Evolutionary conservation across 2,888 invertebrate genomes (phyloP).

Genomic region (Drosophila rellima): DNA sequence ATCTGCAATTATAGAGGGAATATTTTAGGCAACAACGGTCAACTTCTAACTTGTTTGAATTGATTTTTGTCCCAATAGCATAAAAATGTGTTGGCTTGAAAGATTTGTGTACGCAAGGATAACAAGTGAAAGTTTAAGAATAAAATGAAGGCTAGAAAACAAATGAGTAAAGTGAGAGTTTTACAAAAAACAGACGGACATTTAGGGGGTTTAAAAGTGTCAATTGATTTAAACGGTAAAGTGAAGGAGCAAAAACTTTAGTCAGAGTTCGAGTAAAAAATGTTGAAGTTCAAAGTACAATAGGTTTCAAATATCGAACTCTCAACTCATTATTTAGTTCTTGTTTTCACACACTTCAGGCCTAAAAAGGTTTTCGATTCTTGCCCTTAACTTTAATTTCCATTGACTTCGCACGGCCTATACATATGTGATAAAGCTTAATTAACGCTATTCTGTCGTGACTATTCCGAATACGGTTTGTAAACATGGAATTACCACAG

Average conservation of each 20-base stretch:
- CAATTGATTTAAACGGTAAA: neutral
- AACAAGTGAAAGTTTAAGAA: slow-evolving; percentile 35
- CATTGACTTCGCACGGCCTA: neutral
- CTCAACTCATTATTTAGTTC: neutral
- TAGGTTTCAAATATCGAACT: neutral
- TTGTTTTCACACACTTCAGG: neutral
- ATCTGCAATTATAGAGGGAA: slow-evolving; percentile 17
- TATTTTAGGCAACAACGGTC: slow-evolving; percentile 1
- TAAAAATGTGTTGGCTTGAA: slow-evolving; percentile 35
- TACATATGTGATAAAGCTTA: neutral
- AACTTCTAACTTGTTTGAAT: slow-evolving; percentile 14
- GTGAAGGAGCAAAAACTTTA: neutral
- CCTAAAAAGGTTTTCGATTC: neutral
- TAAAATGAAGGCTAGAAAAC: slow-evolving; percentile 26
- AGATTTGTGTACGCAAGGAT: slow-evolving; percentile 43
- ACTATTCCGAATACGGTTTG: slow-evolving; percentile 7
- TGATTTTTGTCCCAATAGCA: slow-evolving; percentile 44
- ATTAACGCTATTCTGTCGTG: slow-evolving; percentile 18
- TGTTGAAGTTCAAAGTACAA: neutral
- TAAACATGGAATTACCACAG: slow-evolving; percentile 16
- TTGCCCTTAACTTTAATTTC: neutral
- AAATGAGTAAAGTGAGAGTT: slow-evolving; percentile 49
- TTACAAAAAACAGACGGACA: slow-evolving; percentile 4
- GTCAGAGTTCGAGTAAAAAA: neutral
- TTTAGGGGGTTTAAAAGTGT: slow-evolving; percentile 1